Evolutionary conservation across 2,797 vertebrate species (phyloP), one percentile per base, ranked within the genome.

Genomic region (Sebastes hubbsi): DNA sequence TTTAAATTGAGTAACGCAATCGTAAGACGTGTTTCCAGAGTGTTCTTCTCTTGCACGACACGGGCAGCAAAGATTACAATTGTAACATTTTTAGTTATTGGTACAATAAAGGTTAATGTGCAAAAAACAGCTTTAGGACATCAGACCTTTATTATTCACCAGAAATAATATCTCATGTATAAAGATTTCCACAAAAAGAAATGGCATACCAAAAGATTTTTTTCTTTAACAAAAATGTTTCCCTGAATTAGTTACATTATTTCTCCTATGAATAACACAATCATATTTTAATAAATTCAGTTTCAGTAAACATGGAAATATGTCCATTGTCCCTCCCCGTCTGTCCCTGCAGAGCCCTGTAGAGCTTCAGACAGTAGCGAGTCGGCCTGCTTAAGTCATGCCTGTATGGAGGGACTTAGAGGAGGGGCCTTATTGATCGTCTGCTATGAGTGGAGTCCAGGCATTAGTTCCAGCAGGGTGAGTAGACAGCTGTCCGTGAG

Each of bases 401-500:
- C 88, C 91, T 86, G 92, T 92, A 92, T 92, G 91, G 92, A 83
- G 90, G 92, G 94, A 92, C 91, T 93, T 88, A 91, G 91, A 91
- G 88, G 82, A 90, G 91, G 86, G 91, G 88, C 86, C 89, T 88
- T 94, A 96, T 95, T 94, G 95, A 95, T 95, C 94, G 87, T 82
- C 87, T 79, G 92, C 93, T 87, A 89, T 83, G 90, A 95, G 92
- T 88, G 89, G 94, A 94, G 95, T 94, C 93, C 92, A 90, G 92
- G 94, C 94, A 95, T 95, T 95, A 95, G 95, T 95, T 95, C 94
- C 94, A 94, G 92, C 92, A 94, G 92, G 93, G 87, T 89, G 92
- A 91, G 85, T 92, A 87, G 93, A 94, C 94, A 90, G 92, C 88
- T 86, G 90, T 91, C 92, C 56, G 75, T 92, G 90, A 95, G 93